Conservation (phyloP, 2,797 vertebrate genomes). For the Sebastes kiyomatsui region DNA sequence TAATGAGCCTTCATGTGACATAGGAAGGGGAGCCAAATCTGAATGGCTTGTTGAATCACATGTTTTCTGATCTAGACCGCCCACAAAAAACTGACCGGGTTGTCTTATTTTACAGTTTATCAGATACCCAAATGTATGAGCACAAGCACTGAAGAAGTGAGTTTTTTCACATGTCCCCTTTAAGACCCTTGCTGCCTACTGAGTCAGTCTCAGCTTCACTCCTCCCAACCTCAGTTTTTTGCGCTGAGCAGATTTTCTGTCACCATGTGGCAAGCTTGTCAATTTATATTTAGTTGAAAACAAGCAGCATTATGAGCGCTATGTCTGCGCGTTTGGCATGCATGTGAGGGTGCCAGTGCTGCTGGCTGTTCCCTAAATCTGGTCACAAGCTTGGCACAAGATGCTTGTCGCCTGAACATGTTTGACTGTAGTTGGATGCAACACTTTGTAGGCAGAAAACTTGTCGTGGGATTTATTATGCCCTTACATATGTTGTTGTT, state of each 20-base stretch:
- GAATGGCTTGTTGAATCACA: too few relatives aligned
- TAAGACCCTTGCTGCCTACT: not conserved
- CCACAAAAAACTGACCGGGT: too few relatives aligned
- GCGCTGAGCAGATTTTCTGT: not conserved
- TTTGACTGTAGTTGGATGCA: slow-evolving; percentile 9
- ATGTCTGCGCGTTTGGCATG: not conserved
- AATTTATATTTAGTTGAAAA: slow-evolving; percentile 18
- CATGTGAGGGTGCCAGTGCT: not conserved
- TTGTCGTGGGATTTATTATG: slow-evolving; percentile 6
- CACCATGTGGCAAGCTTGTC: slow-evolving; percentile 2
- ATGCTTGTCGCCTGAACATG: not conserved
- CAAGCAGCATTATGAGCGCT: not conserved
- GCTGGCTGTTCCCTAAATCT: slow-evolving; percentile 18
- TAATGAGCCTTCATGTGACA: too few relatives aligned
- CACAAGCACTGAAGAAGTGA: not conserved
- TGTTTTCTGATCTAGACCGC: too few relatives aligned
- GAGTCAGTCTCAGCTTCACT: not conserved
- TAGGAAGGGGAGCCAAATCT: too few relatives aligned
- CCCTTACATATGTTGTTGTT: slow-evolving; percentile 11
- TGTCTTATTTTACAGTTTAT: too few relatives aligned
- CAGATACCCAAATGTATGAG: too few relatives aligned
- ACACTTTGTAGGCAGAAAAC: not conserved
- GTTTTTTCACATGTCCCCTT: not conserved
- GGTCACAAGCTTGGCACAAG: slow-evolving; percentile 1
- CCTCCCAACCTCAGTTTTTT: not conserved